Evolutionary conservation across 2,888 invertebrate species (phyloP).

Genomic region (Odontomyia ornata): DNA sequence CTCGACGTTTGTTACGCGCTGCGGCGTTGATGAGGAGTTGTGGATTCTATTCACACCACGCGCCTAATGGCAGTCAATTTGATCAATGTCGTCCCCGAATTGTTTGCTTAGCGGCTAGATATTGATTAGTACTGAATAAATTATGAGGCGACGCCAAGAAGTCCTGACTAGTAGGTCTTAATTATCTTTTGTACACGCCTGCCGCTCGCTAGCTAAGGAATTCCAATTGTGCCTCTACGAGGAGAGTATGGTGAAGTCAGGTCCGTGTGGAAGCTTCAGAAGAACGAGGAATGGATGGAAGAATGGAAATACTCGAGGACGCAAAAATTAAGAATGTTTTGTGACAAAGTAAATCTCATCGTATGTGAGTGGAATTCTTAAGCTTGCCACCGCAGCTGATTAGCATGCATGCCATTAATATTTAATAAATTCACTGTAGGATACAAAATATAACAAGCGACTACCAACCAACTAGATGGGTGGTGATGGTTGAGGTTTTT

Average conservation of each 20-base stretch:
- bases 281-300: neutral
- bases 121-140: conserved; percentile 40
- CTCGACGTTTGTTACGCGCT: too few species aligned
- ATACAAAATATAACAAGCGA: neutral
- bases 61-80: conserved; percentile 34
- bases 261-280: neutral
- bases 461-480: neutral
- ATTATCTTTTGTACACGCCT: conserved; percentile 24
- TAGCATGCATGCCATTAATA: conserved; percentile 14
- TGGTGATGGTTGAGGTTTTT: neutral
- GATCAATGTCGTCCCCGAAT: conserved; percentile 33
- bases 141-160: conserved; percentile 34
- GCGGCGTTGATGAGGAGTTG: neutral
- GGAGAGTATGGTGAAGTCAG: neutral
- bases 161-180: conserved; percentile 35
- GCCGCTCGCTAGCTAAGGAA: neutral
- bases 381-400: neutral
- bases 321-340: conserved; percentile 16
- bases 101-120: conserved; percentile 39
- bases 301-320: conserved; percentile 1
- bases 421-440: neutral
- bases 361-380: conserved; percentile 15
- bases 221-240: neutral
- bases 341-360: conserved; percentile 16
- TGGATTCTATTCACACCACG: conserved; percentile 19